Evolutionary conservation across 2,797 vertebrate genomes (phyloP).

Genomic region (Darevskia nairensis): DNA sequence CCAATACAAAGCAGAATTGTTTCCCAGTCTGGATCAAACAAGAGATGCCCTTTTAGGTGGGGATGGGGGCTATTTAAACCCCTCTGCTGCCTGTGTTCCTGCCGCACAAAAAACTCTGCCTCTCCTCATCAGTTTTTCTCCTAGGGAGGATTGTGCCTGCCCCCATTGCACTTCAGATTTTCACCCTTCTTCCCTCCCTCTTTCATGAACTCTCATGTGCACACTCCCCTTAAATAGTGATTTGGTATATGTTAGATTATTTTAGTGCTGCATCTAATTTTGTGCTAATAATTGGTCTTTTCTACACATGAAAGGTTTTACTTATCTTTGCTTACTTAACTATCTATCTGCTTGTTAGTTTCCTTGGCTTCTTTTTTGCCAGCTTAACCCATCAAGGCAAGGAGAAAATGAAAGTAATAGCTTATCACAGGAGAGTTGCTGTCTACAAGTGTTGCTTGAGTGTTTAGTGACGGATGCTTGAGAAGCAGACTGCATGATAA

Average conservation of each 20-base stretch:
- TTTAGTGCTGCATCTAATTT: not conserved
- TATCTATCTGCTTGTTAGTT: constrained; percentile 1
- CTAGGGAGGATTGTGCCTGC: not conserved
- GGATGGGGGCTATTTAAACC: not conserved
- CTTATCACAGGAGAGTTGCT: not conserved
- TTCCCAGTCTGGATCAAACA: too few species aligned
- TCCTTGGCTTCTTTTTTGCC: not conserved
- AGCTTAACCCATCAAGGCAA: not conserved
- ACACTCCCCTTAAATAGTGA: not conserved
- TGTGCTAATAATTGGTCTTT: not conserved
- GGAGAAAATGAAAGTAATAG: not conserved
- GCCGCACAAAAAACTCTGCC: too few species aligned
- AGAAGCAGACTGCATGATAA: constrained; percentile 10
- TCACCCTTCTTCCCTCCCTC: too few species aligned
- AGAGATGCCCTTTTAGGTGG: not conserved
- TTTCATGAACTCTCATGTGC: not conserved
- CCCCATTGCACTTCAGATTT: not conserved
- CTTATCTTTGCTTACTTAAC: not conserved
- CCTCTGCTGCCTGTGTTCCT: not conserved
- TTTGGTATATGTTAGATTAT: not conserved
- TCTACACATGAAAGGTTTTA: not conserved
- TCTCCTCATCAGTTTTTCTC: not conserved
- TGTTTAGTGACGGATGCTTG: constrained; percentile 3
- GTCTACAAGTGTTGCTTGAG: not conserved
- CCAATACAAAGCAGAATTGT: not conserved